Evolutionary conservation across 92 coral and sea anemone genomes (phyloP).

Genomic region (Epizoanthus stellaris): DNA sequence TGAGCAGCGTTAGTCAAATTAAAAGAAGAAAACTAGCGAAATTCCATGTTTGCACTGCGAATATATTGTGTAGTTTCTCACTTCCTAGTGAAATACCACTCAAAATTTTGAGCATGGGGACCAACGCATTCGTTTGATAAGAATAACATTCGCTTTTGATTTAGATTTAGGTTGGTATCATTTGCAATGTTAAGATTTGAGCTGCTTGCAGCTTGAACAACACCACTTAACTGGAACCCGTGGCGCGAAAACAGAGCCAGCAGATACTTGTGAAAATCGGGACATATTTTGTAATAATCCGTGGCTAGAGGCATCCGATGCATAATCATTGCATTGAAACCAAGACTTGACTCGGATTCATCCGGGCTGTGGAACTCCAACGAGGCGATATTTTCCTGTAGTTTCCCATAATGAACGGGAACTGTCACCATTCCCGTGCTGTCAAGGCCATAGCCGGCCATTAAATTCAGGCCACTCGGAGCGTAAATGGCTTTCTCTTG

Average conservation of each 20-base stretch:
- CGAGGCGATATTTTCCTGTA: conserved; percentile 30
- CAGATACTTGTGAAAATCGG: conserved; percentile 38
- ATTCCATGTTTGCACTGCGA: too few species aligned
- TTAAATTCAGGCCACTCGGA: conserved; percentile 24
- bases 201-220: conserved; percentile 8
- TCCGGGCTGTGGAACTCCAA: conserved; percentile 21
- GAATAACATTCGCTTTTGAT: conserved; percentile 1
- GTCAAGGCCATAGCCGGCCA: conserved; percentile 22
- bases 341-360: conserved; percentile 6
- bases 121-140: conserved; percentile 16
- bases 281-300: conserved; percentile 27
- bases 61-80: not conserved
- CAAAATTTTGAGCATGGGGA: conserved; percentile 37
- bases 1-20: too few species aligned
- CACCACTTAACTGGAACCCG: conserved; percentile 27
- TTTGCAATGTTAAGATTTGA: not conserved
- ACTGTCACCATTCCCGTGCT: conserved; percentile 16
- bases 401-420: conserved; percentile 19
- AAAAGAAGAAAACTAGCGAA: too few species aligned
- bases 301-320: conserved; percentile 27
- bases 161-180: not conserved
- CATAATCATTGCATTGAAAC: not conserved
- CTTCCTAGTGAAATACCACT: conserved; percentile 26
- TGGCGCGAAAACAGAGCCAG: conserved; percentile 31
- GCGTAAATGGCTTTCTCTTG: conserved; percentile 36